phyloP scores from a whole-genome alignment of 2,113 vertebrate species.

The Silurus glanis region DNA sequence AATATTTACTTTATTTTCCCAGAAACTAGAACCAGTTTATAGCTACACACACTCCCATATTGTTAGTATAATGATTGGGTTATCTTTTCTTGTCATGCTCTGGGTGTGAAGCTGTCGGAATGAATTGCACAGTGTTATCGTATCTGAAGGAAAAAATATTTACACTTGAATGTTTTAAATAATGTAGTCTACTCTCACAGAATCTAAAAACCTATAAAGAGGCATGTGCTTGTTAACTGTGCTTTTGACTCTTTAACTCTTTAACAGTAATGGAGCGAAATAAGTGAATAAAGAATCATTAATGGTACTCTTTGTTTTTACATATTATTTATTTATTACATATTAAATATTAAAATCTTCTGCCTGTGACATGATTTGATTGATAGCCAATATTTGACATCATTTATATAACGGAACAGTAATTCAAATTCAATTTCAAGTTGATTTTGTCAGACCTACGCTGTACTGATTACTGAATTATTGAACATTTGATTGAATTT shows the following conservation, averaged over 20 bases:
- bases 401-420: neutral
- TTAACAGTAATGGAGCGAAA: neutral
- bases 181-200: neutral
- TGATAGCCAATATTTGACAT: neutral
- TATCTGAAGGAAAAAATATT: neutral
- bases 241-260: neutral
- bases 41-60: slow-evolving; percentile 5
- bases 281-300: neutral
- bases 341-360: neutral
- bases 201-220: neutral
- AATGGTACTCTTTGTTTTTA: neutral
- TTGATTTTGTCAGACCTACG: neutral
- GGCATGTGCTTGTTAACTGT: neutral
- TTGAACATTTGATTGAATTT: neutral
- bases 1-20: neutral
- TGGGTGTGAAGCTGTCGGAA: neutral
- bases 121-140: neutral
- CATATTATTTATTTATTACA: neutral
- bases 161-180: neutral
- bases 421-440: neutral
- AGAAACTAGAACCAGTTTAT: neutral
- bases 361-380: neutral
- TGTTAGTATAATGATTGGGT: neutral
- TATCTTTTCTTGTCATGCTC: neutral
- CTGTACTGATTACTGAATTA: neutral